phyloP scores from a whole-genome alignment of 2,888 invertebrate genomes.

The Agonum fuliginosum region DNA sequence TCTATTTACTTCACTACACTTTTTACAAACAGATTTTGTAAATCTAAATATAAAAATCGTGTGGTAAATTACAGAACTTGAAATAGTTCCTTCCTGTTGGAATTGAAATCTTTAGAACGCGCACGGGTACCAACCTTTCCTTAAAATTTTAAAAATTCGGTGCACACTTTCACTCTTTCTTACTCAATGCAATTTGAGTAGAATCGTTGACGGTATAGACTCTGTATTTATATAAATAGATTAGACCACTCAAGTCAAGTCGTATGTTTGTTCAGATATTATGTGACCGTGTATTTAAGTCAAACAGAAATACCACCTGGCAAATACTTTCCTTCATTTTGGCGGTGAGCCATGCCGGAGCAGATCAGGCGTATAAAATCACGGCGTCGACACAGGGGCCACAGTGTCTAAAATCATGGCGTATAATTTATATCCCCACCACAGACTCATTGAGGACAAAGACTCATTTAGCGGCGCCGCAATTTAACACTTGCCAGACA shows the following conservation, averaged over 20 bases:
- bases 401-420: no score
- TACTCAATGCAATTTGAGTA: slow-evolving; percentile 6
- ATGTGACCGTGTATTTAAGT: slow-evolving; percentile 44
- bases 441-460: no score
- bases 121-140: not conserved
- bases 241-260: slow-evolving; percentile 31
- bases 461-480: no score
- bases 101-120: not conserved
- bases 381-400: no score
- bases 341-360: slow-evolving; percentile 43
- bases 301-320: slow-evolving; percentile 43
- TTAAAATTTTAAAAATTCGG: slow-evolving; percentile 11
- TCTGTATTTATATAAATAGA: slow-evolving; percentile 27
- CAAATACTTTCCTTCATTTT: slow-evolving; percentile 52
- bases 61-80: no score
- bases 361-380: no score
- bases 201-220: slow-evolving; percentile 21
- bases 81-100: not conserved
- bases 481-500: no score
- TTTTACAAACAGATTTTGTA: no score
- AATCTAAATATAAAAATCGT: no score
- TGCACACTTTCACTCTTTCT: not conserved
- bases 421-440: no score
- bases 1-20: no score
- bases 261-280: slow-evolving; percentile 33